Base-by-base conservation (phyloP, 2,797 vertebrate genomes). In the Clarias fuscus region DNA sequence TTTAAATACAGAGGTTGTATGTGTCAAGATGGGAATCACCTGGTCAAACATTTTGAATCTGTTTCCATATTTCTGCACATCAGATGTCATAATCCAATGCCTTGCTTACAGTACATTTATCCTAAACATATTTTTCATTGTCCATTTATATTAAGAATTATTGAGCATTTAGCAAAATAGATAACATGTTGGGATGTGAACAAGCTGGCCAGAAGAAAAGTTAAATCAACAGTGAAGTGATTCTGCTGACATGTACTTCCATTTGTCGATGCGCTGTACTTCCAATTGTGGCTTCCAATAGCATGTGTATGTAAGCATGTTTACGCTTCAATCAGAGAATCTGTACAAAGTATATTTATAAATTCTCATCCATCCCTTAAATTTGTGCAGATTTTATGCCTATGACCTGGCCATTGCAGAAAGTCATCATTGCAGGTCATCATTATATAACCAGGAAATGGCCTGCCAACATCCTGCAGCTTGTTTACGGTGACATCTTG, bases 401-500 rank as follows among this genome's bases (percentile, higher is more conserved):
- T 91, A 78, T 87, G 90, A 90, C 88, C 70, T 91, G 84, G 78
- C 84, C 85, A 89, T 90, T 84, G 48, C 85, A 77, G 84, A 89
- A 92, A 93, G 89, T n/a, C n/a, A n/a, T n/a, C n/a, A n/a, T n/a
- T n/a, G n/a, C 89, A 90, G 91, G 93, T 93, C 90, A 90, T 87
- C 89, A 76, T 94, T 94, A 94, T 93, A 93, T 93, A 94, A 94
- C 90, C 93, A 94, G 88, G 89, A 93, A 92, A 90, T 91, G 88
- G 84, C 91, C 90, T 94, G 93, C 94, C 94, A 95, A 91, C 37
- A 72, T 95, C 94, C 93, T 94, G 94, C 90, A 93, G 93, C 93
- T 93, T 95, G 93, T 94, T 95, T 94, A 93, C 87, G 88, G 91
- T 95, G 93, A 95, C 92, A 93, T 95, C 89, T 93, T 90, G 93